Conservation (phyloP, 2,888 invertebrate genomes). For the Eupithecia subumbrata region DNA sequence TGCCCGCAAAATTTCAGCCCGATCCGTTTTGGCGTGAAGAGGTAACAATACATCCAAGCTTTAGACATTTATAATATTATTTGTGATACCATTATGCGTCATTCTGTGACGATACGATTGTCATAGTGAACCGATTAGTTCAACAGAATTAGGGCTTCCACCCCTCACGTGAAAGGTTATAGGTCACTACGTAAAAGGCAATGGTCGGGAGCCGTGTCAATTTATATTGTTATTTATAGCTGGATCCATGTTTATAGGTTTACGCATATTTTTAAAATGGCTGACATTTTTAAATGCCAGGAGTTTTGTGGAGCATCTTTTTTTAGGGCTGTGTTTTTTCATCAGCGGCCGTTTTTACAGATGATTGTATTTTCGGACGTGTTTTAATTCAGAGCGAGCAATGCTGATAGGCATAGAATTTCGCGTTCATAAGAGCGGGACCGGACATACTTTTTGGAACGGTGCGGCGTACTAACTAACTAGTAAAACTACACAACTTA, state of each 20-base stretch:
- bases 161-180: background rate
- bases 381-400: background rate
- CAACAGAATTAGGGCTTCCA: background rate
- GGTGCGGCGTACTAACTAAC: too few relatives aligned
- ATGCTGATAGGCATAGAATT: too few relatives aligned
- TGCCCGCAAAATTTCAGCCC: too few relatives aligned
- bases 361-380: background rate
- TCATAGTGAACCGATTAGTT: background rate
- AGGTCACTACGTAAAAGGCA: background rate
- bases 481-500: too few relatives aligned
- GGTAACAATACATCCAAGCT: too few relatives aligned
- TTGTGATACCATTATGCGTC: too few relatives aligned
- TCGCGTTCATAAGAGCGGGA: too few relatives aligned
- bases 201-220: background rate
- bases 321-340: background rate
- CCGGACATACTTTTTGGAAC: too few relatives aligned
- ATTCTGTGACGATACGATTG: background rate
- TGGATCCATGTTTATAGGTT: background rate
- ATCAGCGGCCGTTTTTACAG: background rate
- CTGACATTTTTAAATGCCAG: slow-evolving; percentile 6
- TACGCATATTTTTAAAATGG: background rate
- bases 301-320: slow-evolving; percentile 4
- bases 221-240: background rate
- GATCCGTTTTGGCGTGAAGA: too few relatives aligned
- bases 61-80: too few relatives aligned